Base-by-base conservation (phyloP, 64 coral and sea anemone species). In the Catalaphyllia jardinei region DNA sequence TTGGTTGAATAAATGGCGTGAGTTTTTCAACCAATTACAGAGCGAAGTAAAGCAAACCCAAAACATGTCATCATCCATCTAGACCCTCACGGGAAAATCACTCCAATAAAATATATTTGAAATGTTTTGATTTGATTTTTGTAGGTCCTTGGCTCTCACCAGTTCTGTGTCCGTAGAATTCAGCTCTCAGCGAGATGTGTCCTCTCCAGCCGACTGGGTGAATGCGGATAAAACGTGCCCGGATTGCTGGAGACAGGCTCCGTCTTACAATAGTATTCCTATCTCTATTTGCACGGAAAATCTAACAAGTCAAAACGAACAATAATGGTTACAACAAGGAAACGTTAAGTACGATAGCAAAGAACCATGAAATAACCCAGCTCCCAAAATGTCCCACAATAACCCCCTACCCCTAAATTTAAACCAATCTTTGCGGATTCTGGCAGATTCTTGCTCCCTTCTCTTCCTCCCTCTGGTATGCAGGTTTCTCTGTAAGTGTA, bases 121-220 rank as follows among this genome's bases (percentile, higher is more conserved):
- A 46, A 46, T 46, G 42, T 46, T 46, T 46, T 46, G 42, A 8
- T 46, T 46, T 46, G 42, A 46, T 8, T 78, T 5, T 52, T 52
- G 4, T 64, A 64, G 1, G 29, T 12, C 27, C 24, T 12, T 49
- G 25, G 50, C 10, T 49, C 86, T 88, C 35, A 88, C 86, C 51
- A 31, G 86, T 88, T 31, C 42, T 31, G 71, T 88, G 71, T 76
- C 86, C 86, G n/a, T 88, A 88, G 52, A 88, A 77, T 76, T 88
- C 86, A 63, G 74, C 86, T 35, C 86, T 88, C 28, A 88, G 52
- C 6, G 86, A 88, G 35, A 88, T 88, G 33, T 88, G 86, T 30
- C 71, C 31, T 60, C 86, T 74, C 86, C 86, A 88, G 19, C 52
- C 52, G 8, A 88, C 86, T 11, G 86, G 71, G 29, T 75, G 71